phyloP scores from a whole-genome alignment of 1,140 invertebrate species.

The Brachionus manjavacas region DNA sequence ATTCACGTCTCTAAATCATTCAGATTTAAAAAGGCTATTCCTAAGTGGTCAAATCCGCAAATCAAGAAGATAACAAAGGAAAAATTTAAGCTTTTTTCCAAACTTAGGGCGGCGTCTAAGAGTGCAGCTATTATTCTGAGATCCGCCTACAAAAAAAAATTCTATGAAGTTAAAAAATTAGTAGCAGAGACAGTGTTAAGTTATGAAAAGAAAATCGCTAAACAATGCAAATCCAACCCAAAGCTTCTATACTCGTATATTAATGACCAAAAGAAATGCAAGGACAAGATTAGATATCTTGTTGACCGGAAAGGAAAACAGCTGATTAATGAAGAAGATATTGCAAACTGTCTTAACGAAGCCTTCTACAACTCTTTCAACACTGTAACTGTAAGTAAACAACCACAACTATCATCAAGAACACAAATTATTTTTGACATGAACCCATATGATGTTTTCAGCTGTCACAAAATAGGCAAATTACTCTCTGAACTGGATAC shows the following conservation, averaged over 20 bases:
- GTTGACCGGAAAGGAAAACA: not conserved
- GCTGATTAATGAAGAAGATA: not conserved
- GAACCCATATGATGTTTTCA: not conserved
- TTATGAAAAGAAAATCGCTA: not conserved
- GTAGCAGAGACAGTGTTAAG: not conserved
- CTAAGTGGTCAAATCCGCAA: not conserved
- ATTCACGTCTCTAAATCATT: not conserved
- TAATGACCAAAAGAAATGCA: not conserved
- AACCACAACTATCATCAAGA: not conserved
- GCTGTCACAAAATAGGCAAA: not conserved
- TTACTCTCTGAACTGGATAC: not conserved
- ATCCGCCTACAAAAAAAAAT: not conserved
- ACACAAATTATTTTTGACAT: no score
- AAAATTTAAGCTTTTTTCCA: not conserved
- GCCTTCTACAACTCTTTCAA: not conserved
- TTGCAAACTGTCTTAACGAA: not conserved
- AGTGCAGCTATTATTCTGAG: not conserved
- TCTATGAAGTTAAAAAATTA: not conserved
- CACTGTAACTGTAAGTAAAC: not conserved
- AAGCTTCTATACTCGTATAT: not conserved
- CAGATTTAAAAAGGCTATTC: not conserved
- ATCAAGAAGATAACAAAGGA: not conserved
- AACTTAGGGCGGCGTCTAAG: not conserved
- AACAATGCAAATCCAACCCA: not conserved
- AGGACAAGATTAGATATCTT: not conserved